phyloP scores from a whole-genome alignment of 2,113 vertebrate genomes.

The Callipepla squamata region DNA sequence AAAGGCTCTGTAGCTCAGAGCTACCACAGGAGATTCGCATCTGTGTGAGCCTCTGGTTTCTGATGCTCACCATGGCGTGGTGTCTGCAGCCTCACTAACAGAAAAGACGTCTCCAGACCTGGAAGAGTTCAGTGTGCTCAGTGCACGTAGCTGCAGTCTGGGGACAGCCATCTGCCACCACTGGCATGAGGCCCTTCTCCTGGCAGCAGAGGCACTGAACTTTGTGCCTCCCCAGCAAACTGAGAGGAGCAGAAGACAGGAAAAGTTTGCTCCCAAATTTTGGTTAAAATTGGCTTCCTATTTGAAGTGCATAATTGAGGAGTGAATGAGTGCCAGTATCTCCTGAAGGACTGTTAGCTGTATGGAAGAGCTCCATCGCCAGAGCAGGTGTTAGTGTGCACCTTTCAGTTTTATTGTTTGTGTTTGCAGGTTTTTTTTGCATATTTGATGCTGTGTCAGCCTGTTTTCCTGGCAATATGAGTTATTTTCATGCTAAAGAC shows the following conservation, averaged over 20 bases:
- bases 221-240: not conserved
- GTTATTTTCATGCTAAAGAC: not conserved
- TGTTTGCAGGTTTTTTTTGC: not conserved
- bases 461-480: not conserved
- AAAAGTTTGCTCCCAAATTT: rapidly evolving
- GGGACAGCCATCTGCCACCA: not conserved
- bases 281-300: not conserved
- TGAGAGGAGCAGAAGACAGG: not conserved
- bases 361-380: not conserved
- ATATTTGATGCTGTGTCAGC: not conserved
- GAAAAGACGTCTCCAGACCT: rapidly evolving
- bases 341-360: not conserved
- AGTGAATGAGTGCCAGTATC: not conserved
- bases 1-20: not conserved
- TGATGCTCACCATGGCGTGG: rapidly evolving
- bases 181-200: not conserved
- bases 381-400: not conserved
- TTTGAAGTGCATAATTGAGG: not conserved
- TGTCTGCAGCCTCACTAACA: not conserved
- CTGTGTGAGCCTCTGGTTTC: not conserved
- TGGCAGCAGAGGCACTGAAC: not conserved
- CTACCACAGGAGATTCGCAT: not conserved
- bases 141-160: not conserved
- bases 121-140: not conserved
- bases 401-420: not conserved